Conservation (phyloP, 2,888 invertebrate species). For the Drosophila meridiana region DNA sequence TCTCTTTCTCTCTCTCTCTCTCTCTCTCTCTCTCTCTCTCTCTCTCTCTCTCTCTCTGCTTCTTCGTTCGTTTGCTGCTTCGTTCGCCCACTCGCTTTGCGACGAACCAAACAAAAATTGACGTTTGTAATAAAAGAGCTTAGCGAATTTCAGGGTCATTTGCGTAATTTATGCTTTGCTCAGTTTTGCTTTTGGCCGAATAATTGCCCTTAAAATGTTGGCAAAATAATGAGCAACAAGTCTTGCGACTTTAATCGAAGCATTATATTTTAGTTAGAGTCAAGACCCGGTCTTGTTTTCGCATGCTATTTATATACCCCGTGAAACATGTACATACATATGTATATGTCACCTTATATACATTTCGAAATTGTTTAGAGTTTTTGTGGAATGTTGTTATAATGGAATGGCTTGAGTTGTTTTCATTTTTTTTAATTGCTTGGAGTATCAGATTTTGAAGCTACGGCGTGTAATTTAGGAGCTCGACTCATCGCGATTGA, state of each 20-base stretch:
- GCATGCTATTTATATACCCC: background rate
- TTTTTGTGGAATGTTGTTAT: too few relatives aligned
- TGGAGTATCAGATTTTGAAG: background rate
- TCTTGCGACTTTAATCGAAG: constrained; percentile 24
- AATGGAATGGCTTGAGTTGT: too few relatives aligned
- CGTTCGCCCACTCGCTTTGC: constrained; percentile 17
- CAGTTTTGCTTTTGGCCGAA: constrained; percentile 26
- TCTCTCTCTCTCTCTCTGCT: background rate
- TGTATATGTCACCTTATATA: background rate
- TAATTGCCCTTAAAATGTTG: constrained; percentile 34
- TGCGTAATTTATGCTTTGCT: constrained; percentile 36
- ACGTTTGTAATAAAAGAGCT: constrained; percentile 29
- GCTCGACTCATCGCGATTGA: too few relatives aligned
- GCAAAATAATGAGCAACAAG: constrained; percentile 36
- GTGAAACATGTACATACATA: background rate
- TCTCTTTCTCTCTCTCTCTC: constrained; percentile 4
- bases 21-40: constrained; percentile 1
- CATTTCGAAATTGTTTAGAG: background rate
- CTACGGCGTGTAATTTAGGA: too few relatives aligned
- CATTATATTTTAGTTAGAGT: constrained; percentile 21
- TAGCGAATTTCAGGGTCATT: constrained; percentile 51
- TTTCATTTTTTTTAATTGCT: background rate
- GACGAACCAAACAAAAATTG: constrained; percentile 19
- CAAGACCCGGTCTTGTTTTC: background rate
- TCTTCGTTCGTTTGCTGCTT: background rate